Percentiles rank a stretch among this genome's conserved stretches.
Evolutionary conservation across 2,113 vertebrate species (phyloP).

Genomic region (Budorcas taxicolor): DNA sequence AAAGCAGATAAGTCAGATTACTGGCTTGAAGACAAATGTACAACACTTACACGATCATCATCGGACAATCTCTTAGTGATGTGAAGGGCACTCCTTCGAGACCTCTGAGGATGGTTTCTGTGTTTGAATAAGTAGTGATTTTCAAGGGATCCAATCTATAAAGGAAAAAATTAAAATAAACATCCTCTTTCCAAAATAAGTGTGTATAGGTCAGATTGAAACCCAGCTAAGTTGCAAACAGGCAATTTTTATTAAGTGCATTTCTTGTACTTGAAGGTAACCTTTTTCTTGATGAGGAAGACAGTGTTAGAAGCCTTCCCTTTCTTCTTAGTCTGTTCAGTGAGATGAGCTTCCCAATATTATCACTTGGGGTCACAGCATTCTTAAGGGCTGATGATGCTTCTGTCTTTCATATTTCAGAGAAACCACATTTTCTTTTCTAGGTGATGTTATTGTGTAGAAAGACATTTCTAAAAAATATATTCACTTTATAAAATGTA

Average conservation of each 20-base stretch:
- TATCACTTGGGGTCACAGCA: neutral
- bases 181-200: neutral
- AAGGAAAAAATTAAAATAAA: slow-evolving; percentile 48
- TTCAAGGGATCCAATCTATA: slow-evolving; percentile 94
- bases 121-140: slow-evolving; percentile 95
- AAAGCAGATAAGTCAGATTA: neutral
- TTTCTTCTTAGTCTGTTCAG: neutral
- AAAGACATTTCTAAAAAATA: slow-evolving; percentile 1
- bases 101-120: slow-evolving; percentile 87
- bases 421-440: neutral
- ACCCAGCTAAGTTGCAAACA: neutral
- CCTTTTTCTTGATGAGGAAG: neutral
- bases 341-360: neutral
- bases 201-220: neutral
- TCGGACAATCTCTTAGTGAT: slow-evolving; percentile 93
- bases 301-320: neutral
- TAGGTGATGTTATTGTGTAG: neutral
- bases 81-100: slow-evolving; percentile 88
- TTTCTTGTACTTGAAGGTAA: neutral
- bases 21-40: neutral
- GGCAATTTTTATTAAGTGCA: neutral
- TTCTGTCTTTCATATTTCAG: neutral
- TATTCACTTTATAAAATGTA: neutral
- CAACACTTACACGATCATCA: slow-evolving; percentile 88
- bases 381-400: neutral